Evolutionary conservation across 1,140 invertebrate species (phyloP), one percentile per base, ranked within the genome.

Genomic region (Neodiprion pinetum): DNA sequence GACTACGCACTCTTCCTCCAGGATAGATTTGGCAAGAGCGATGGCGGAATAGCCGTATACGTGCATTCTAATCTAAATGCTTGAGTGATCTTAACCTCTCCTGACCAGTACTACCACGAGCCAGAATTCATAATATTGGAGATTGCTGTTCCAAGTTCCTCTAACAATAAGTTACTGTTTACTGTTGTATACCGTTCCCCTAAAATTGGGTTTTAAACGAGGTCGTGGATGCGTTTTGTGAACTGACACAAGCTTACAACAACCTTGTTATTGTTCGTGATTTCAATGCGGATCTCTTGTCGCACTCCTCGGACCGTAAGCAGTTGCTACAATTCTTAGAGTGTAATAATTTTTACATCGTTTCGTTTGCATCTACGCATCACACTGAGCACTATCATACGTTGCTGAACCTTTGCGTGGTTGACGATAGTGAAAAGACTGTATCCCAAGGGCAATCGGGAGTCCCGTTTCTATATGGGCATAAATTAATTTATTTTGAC

Each of bases 381-480:
- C 61, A 66, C 61, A 72, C 49, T 14, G 12, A 48, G 7, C 12
- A 48, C 9, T 72, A 61, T 5, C 40, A 48, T 7, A 72, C 72
- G 9, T 72, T 48, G 61, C n/a, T 72, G 3, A 50, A 72, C 23
- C 72, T 72, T 12, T 72, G 72, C 23, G 61, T 72, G 4, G 72
- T 72, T 14, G 72, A 72, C n/a, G 49, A 48, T 14, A 40, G 21
- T 8, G 72, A 72, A 11, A 72, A 66, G 72, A 50, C 61, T 11
- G 61, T 48, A 7, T 14, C 12, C 9, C 9, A 49, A 5, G 70
- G 21, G 5, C 70, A 71, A 50, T 10, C 8, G 5, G 5, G 17
- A 49, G 10, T 71, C 5, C 10, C 47, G 0, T 71, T 48, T 21
- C 40, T 11, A 12, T 9, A 5, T 10, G 70, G 9, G 5, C 72